Evolutionary conservation across 2,888 invertebrate species (phyloP).

Genomic region (Nomada lathburiana): DNA sequence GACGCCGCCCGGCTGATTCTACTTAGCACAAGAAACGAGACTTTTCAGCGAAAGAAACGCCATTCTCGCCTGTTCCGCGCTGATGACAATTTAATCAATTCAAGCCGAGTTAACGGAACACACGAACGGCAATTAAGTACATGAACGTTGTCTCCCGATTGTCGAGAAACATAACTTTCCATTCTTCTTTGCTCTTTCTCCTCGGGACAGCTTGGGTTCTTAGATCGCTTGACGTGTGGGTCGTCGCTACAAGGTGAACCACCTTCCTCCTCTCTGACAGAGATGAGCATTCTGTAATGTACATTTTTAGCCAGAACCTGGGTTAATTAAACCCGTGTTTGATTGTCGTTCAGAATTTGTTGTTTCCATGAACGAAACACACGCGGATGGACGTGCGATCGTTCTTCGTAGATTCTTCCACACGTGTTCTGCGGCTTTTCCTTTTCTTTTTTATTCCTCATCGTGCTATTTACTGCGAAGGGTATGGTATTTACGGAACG

Average conservation of each 20-base stretch:
- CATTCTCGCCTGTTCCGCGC: neutral
- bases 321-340: slow-evolving; percentile 43
- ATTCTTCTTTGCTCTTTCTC: slow-evolving; percentile 17
- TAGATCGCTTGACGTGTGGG: slow-evolving; percentile 34
- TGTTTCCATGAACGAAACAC: neutral
- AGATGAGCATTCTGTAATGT: slow-evolving; percentile 42
- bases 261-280: slow-evolving; percentile 39
- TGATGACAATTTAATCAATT: no score
- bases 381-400: no score
- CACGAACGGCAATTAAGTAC: slow-evolving; percentile 6
- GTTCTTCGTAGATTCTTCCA: neutral
- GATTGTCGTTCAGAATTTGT: neutral
- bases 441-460: neutral
- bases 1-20: no score
- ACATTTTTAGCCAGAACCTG: slow-evolving; percentile 17
- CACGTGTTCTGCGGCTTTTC: neutral
- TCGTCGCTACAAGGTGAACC: slow-evolving; percentile 53
- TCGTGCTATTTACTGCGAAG: no score
- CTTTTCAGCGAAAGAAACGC: neutral
- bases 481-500: no score
- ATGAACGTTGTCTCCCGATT: neutral
- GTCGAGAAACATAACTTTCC: slow-evolving; percentile 7
- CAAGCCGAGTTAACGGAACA: no score
- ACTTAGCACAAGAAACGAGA: no score
- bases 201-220: neutral